Evolutionary conservation across 2,888 invertebrate genomes (phyloP), one percentile per base, ranked within the genome.

Genomic region (Cylloceria caligata): DNA sequence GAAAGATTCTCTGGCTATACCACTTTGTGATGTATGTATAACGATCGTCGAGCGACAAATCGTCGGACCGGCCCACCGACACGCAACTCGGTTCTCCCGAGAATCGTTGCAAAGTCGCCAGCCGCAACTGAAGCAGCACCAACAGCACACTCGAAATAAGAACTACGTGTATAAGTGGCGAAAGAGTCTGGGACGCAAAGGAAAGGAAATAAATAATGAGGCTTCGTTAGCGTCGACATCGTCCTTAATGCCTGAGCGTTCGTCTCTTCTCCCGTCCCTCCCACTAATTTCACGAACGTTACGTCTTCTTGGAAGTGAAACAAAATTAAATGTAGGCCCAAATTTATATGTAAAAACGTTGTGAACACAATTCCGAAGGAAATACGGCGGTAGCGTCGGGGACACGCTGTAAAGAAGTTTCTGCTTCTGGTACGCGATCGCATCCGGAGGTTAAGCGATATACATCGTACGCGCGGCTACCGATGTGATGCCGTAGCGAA

Each of bases 401-500:
- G 24, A 21, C 16, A 24, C 39, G 39, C 2, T 4, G 39, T 13
- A 3, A 24, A 42, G 52, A 52, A 4, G 13, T 49, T 52, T 34
- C 52, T 49, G 52, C 21, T 16, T 1, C 30, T 16, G 1, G 39
- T 16, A 1, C 47, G 69, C 27, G 39, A 36, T 21, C 6, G n/a
- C 13, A 27, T 69, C 16, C 27, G n/a, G 11, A 69, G 16, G 11
- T 27, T 34, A n/a, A 21, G 42, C 19, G 27, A 27, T 62, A 57
- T 47, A 57, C 39, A 49, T 9, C 13, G 57, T n/a, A 24, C 11
- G 34, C 60, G 47, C 13, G 21, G 34, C 42, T n/a, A 49, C 47
- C 42, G 72, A 62, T 77, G 73, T 64, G 52, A 52, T 57, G 68
- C 87, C 88, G 87, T 89, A 84, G 86, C 87, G 86, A 90, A 89